Evolutionary conservation across 1,140 invertebrate species (phyloP), one percentile per base, ranked within the genome.

Genomic region (Dreissena rostriformis): DNA sequence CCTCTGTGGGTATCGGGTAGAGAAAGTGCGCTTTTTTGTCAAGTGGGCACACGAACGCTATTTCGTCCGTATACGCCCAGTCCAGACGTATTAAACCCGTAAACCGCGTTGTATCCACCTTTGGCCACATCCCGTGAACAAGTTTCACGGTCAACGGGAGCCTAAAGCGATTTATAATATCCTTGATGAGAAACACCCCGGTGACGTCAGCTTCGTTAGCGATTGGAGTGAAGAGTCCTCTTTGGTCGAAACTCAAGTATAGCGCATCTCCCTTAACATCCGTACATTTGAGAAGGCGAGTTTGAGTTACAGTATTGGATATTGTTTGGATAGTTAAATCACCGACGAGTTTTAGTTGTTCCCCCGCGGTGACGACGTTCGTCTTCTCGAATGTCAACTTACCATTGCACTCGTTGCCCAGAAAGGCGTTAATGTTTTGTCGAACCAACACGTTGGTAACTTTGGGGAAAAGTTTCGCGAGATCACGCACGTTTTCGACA

Each of bases 131-230:
- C 24, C 98, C 98, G 89, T 98, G 97, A 0, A 98, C 97, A 86
- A 98, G 94, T 90, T 97, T 94, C 0, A 98, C 97, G 74, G 97
- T 98, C 70, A 98, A 94, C 2, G 98, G 98, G 93, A 98, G 95
- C 80, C 98, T 94, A 81, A 93, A 93, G 91, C 98, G 98, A 85
- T 96, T 96, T 53, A 98, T 93, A 72, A 99, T 95, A 90, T 97
- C 97, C 88, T 96, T 96, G 53, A 94, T 93, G 55, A 87, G 97
- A 92, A 98, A 97, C 17, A 98, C 97, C 10, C 97, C 97, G 91
- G 97, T 97, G 39, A 98, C 98, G 93, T 97, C 98, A 88, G 97
- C 97, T 92, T 97, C 97, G 90, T 96, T 96, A 49, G 97, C 97
- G 28, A 98, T 94, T 0, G 96, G 96, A 87, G 97, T 98, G 94